Evolutionary conservation across 1,140 invertebrate species (phyloP).

Genomic region (Aphaenogaster floridana): DNA sequence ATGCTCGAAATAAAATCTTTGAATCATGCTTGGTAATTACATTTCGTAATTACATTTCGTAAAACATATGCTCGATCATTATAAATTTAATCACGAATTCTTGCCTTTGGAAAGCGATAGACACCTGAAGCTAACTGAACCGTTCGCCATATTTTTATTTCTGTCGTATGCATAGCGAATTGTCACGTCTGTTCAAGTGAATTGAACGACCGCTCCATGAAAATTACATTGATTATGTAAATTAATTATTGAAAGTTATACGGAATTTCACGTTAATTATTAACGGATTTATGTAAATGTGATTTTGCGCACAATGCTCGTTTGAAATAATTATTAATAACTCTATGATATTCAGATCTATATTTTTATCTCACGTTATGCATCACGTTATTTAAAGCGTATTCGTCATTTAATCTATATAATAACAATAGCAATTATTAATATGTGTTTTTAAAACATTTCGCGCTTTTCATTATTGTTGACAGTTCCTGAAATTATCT

Average conservation of each 20-base stretch:
- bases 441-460: neutral
- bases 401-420: neutral
- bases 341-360: neutral
- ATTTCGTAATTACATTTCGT: neutral
- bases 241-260: slow-evolving; percentile 46
- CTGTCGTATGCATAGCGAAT: neutral
- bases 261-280: slow-evolving; percentile 32
- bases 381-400: neutral
- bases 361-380: neutral
- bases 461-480: neutral
- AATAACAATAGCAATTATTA: neutral
- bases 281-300: slow-evolving; percentile 19
- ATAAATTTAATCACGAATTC: slow-evolving; percentile 7
- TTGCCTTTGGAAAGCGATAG: neutral
- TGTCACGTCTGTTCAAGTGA: neutral
- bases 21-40: neutral
- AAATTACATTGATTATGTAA: slow-evolving; percentile 48
- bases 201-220: neutral
- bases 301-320: slow-evolving; percentile 3
- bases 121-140: neutral
- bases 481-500: neutral
- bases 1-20: neutral
- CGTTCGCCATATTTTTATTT: neutral
- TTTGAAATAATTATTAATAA: slow-evolving; percentile 24
- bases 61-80: neutral